phyloP scores from a whole-genome alignment of 2,888 invertebrate genomes.

The Noctua pronuba region DNA sequence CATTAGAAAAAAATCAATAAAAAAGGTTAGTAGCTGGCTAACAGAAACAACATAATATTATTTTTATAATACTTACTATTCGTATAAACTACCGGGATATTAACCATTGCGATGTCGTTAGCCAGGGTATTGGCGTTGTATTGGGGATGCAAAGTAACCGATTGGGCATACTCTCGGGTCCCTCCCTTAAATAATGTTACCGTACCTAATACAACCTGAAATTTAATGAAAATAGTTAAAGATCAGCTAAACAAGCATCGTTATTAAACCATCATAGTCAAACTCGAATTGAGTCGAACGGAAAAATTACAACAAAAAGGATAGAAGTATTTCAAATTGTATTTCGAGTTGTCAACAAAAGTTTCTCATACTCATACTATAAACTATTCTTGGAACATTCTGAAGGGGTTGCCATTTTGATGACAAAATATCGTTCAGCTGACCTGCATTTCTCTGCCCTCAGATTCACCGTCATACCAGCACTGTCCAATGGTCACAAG shows the following conservation, averaged over 20 bases:
- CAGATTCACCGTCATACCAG: constrained; percentile 38
- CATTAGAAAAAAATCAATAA: neutral
- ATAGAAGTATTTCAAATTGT: neutral
- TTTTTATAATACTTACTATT: constrained; percentile 29
- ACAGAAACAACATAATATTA: neutral
- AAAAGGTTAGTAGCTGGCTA: too few relatives aligned
- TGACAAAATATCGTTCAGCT: neutral
- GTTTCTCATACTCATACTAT: neutral
- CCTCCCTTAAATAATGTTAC: constrained; percentile 43
- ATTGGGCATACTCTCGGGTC: constrained; percentile 13
- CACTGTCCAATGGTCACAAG: constrained; percentile 38
- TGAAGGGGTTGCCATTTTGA: neutral
- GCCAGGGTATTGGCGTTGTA: constrained; percentile 33
- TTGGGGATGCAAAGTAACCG: constrained; percentile 32
- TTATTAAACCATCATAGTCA: neutral
- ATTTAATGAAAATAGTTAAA: neutral
- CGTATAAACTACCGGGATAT: neutral
- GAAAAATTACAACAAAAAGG: neutral
- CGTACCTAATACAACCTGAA: constrained; percentile 47
- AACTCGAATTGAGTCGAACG: neutral
- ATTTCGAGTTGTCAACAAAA: neutral
- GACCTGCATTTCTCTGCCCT: constrained; percentile 31
- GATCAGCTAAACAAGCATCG: neutral
- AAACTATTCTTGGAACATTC: neutral
- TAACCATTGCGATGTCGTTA: constrained; percentile 48